phyloP scores from a whole-genome alignment of 2,797 vertebrate genomes.

The Argyrosomus regius region DNA sequence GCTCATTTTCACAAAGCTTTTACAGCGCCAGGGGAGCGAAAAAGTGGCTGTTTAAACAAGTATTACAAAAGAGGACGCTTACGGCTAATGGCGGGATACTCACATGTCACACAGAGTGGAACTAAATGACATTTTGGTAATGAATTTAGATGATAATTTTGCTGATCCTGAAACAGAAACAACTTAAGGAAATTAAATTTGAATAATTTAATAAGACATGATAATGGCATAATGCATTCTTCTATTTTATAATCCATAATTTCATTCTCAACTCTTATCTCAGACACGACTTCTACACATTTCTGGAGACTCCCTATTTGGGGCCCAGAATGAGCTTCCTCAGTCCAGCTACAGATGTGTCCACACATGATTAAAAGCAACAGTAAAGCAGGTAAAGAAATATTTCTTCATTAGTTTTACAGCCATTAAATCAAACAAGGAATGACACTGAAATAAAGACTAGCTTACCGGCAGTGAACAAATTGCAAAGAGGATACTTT shows the following conservation, averaged over 20 bases:
- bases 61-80: neutral
- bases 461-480: conserved; percentile 32
- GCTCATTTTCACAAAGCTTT: conserved; percentile 30
- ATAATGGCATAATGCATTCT: neutral
- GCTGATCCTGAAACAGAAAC: neutral
- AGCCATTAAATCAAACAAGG: conserved; percentile 25
- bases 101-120: neutral
- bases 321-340: conserved; percentile 8
- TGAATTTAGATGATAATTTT: neutral
- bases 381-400: conserved; percentile 14
- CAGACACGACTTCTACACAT: no score
- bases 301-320: neutral
- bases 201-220: neutral
- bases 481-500: conserved; percentile 37
- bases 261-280: neutral
- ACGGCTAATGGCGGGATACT: conserved; percentile 5
- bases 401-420: conserved; percentile 7
- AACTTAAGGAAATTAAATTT: neutral
- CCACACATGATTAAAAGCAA: conserved; percentile 9
- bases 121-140: neutral
- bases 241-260: neutral
- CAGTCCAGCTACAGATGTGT: conserved; percentile 21
- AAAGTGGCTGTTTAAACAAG: conserved; percentile 22
- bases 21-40: neutral
- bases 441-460: conserved; percentile 34